Conservation (phyloP, 2,888 invertebrate genomes). For the Platycheirus albimanus region DNA sequence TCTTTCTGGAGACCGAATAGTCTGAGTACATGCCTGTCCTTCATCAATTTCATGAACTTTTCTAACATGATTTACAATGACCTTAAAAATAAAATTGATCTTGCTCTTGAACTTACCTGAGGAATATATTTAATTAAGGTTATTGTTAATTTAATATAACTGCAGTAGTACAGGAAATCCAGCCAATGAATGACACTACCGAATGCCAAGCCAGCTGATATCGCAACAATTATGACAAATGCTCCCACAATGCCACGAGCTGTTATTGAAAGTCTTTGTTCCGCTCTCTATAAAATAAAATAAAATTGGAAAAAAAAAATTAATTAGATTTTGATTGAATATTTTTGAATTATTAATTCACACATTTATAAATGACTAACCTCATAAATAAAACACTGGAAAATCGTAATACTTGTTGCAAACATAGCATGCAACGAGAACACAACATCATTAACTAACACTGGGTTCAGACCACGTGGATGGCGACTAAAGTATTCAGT, state of each 20-base stretch:
- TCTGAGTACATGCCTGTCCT: too few species aligned
- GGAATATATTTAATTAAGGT: slow-evolving; percentile 99
- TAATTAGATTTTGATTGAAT: slow-evolving; percentile 18
- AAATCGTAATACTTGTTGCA: too few species aligned
- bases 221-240: slow-evolving; percentile 86
- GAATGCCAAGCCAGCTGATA: slow-evolving; percentile 87
- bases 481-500: slow-evolving; percentile 90
- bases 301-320: too few species aligned
- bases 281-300: slow-evolving; percentile 86
- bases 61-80: too few species aligned
- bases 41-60: too few species aligned
- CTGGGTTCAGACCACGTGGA: slow-evolving; percentile 95
- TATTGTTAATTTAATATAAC: slow-evolving; percentile 96
- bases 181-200: slow-evolving; percentile 90
- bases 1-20: too few species aligned
- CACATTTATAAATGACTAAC: slow-evolving; percentile 84
- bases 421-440: slow-evolving; percentile 96
- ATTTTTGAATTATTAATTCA: not conserved
- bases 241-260: slow-evolving; percentile 87
- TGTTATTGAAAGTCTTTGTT: slow-evolving; percentile 92
- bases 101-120: slow-evolving; percentile 90
- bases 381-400: slow-evolving; percentile 95
- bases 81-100: too few species aligned
- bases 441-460: slow-evolving; percentile 97
- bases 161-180: slow-evolving; percentile 96